Conservation (phyloP, 2,113 vertebrate species). For the Hemibagrus wyckioides region DNA sequence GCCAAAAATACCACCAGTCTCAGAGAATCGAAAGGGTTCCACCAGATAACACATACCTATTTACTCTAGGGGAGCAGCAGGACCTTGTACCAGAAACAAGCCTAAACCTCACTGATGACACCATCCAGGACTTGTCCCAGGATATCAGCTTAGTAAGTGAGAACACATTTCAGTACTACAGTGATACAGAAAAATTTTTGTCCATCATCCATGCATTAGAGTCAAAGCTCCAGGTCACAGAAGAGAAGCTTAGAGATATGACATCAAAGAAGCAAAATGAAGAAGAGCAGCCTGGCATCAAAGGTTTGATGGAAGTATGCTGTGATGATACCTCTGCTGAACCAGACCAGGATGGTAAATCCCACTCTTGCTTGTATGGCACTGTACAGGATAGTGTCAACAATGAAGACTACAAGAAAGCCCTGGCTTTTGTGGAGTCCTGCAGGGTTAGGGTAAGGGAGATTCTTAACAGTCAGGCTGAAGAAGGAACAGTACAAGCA, state of each 20-base stretch:
- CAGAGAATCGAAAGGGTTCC: slow-evolving; percentile 76
- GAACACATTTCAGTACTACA: slow-evolving; percentile 68
- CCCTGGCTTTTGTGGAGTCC: slow-evolving; percentile 80
- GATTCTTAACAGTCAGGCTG: slow-evolving; percentile 69
- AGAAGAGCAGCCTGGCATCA: slow-evolving; percentile 72
- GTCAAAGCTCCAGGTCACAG: slow-evolving; percentile 86
- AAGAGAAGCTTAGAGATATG: slow-evolving; percentile 88
- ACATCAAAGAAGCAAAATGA: slow-evolving; percentile 82
- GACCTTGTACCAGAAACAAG: slow-evolving; percentile 72
- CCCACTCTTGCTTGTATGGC: slow-evolving; percentile 30
- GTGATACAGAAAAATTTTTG: slow-evolving; percentile 85
- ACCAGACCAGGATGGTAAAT: slow-evolving; percentile 67
- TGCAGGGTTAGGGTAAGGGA: slow-evolving; percentile 79
- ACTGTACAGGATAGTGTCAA: slow-evolving; percentile 61
- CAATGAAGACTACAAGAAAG: slow-evolving; percentile 77
- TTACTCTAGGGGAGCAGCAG: slow-evolving; percentile 72
- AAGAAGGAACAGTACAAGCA: slow-evolving; percentile 63
- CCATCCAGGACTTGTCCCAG: slow-evolving; percentile 63
- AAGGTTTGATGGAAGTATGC: slow-evolving; percentile 68
- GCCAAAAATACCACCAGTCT: slow-evolving; percentile 84
- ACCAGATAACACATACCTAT: slow-evolving; percentile 72
- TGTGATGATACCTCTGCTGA: slow-evolving; percentile 60
- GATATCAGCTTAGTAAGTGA: slow-evolving; percentile 74
- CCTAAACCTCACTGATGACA: slow-evolving; percentile 9
- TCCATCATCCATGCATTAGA: slow-evolving; percentile 90